Evolutionary conservation across 2,797 vertebrate species (phyloP), one percentile per base, ranked within the genome.

Genomic region (Balearica regulorum): DNA sequence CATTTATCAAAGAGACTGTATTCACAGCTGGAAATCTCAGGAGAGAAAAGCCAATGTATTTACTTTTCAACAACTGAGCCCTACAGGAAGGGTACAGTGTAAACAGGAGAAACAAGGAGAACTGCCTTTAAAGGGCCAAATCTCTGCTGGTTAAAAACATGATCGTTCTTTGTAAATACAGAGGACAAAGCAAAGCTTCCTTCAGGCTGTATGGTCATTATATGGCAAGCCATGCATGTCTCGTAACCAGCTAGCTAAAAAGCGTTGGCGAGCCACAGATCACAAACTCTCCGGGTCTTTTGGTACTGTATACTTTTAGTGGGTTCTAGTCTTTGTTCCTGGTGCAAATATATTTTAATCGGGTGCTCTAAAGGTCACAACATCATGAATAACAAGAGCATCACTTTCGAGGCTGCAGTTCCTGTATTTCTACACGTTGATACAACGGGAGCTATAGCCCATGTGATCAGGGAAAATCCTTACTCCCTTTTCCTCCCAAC

Each of bases 21-120:
- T 61, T 89, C 73, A 78, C 91, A 94, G 75, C 86, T 78, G 69
- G 89, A 86, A 81, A 87, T 69, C 86, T 87, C 83, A 89, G 88
- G 83, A 93, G 88, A 92, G 75, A 28, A 84, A 92, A 94, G 66
- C 11, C 91, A 77, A 66, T 2, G 25, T 80, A 68, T 91, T 95
- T 91, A 72, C 86, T 85, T 75, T 94, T 65, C 62, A 94, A 94
- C 82, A 95, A 72, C 85, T 55, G 43, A 96, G 54, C 55, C 46
- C 54, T 72, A 78, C 65, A 93, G 92, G 49, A 95, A 93, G 87
- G 28, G 69, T 53, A 7, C 87, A 90, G 51, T 25, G 37, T 90
- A 89, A 96, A 95, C 51, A 95, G 65, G 43, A 89, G 92, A 84
- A 92, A 70, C 39, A 79, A 81, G 65, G 26, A 78, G 35, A 94